phyloP scores from a whole-genome alignment of 1,140 invertebrate genomes.

The Atta cephalotes region DNA sequence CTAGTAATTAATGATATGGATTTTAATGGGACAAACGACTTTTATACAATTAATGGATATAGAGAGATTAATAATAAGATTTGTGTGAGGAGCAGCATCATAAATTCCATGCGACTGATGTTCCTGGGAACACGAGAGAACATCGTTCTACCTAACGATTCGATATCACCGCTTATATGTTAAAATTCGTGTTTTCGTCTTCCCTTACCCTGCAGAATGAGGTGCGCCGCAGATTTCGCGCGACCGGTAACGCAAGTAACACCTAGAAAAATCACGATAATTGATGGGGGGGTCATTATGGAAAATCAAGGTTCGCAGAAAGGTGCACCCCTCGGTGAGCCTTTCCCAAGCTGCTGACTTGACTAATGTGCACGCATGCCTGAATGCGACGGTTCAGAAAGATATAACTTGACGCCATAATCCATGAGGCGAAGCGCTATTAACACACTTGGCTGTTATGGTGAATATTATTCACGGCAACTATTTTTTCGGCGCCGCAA shows the following conservation, averaged over 20 bases:
- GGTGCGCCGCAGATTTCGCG: conserved; percentile 19
- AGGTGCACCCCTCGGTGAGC: conserved; percentile 19
- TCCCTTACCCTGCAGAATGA: not conserved
- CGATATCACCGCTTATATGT: conserved; percentile 46
- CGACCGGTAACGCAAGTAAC: conserved; percentile 48
- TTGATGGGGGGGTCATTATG: conserved; percentile 51
- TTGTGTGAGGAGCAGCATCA: not conserved
- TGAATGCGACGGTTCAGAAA: conserved; percentile 33
- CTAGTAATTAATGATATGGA: not conserved
- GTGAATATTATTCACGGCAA: conserved; percentile 25
- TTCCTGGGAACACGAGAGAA: conserved; percentile 53
- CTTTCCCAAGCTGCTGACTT: conserved; percentile 59
- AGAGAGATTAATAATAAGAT: conserved; percentile 21
- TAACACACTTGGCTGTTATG: conserved; percentile 49
- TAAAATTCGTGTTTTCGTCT: conserved; percentile 42
- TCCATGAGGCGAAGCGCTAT: conserved; percentile 47
- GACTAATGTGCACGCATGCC: conserved; percentile 38
- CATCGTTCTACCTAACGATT: conserved; percentile 60
- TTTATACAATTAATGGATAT: not conserved
- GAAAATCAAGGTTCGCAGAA: conserved; percentile 43
- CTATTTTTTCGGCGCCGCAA: not conserved
- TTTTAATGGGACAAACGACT: not conserved
- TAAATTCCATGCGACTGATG: conserved; percentile 54
- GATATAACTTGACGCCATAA: conserved; percentile 34
- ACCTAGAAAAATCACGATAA: conserved; percentile 21